A percentile compares a stretch with the other conserved stretches of the same genome.
Evolutionary conservation across 92 coral and sea anemone species (phyloP).

Genomic region (Palythoa caribaeorum): DNA sequence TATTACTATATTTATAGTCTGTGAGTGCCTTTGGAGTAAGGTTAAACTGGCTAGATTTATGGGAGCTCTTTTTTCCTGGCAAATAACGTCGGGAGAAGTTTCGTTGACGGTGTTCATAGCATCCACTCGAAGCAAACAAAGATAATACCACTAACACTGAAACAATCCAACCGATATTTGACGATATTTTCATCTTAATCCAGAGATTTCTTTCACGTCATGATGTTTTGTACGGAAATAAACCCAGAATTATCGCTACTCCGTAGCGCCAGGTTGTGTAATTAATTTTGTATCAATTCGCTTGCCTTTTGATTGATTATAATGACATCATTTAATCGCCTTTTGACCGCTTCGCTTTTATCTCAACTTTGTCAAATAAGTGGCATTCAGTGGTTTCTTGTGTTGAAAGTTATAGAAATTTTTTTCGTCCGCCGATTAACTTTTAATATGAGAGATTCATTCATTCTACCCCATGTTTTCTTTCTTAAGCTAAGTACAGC

Average conservation of each 20-base stretch:
- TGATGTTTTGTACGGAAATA: not conserved
- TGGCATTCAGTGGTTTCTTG: not conserved
- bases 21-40: not conserved
- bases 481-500: too few species aligned
- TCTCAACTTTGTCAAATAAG: not conserved
- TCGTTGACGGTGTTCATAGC: not conserved
- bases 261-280: constrained; percentile 10
- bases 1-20: not conserved
- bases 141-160: not conserved
- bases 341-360: constrained; percentile 1
- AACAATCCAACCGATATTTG: not conserved
- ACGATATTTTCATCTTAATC: constrained; percentile 6
- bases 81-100: not conserved
- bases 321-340: constrained; percentile 39
- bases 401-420: not conserved
- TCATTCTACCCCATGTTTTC: too few species aligned
- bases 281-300: constrained; percentile 46
- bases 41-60: not conserved
- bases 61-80: not conserved
- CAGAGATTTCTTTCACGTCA: constrained; percentile 8
- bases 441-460: too few species aligned
- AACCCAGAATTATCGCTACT: not conserved
- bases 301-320: constrained; percentile 12
- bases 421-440: too few species aligned
- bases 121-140: not conserved